Evolutionary conservation across 2,888 invertebrate species (phyloP).

Genomic region (Amphipoea lucens): DNA sequence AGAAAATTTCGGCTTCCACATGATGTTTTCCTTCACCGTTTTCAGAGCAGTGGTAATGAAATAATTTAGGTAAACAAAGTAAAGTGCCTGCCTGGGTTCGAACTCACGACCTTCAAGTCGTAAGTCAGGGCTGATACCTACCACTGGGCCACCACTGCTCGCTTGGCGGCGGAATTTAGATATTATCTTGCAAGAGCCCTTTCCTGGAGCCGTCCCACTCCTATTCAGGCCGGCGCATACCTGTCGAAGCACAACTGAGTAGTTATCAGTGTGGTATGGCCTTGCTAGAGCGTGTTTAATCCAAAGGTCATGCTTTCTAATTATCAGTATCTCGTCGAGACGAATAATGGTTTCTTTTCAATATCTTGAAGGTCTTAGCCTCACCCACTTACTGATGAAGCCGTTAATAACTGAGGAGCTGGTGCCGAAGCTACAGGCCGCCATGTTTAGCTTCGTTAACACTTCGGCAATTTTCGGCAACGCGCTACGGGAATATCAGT

Average conservation of each 20-base stretch:
- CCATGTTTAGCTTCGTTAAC: constrained; percentile 75
- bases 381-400: constrained; percentile 72
- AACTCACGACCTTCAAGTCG: background rate
- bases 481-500: constrained; percentile 70
- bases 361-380: constrained; percentile 64
- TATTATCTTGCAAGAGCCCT: background rate
- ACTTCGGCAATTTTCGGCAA: constrained; percentile 73
- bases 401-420: constrained; percentile 72
- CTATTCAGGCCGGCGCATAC: background rate
- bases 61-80: background rate
- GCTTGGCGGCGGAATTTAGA: background rate
- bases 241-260: background rate
- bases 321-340: background rate
- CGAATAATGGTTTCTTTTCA: background rate
- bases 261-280: background rate
- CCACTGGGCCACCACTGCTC: background rate
- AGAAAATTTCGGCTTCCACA: background rate
- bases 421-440: constrained; percentile 75
- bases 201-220: background rate
- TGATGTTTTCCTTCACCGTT: background rate
- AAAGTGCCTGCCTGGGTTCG: background rate
- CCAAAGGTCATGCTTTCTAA: background rate
- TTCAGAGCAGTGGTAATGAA: background rate
- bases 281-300: background rate
- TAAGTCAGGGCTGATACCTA: background rate